Conservation (phyloP, 1,140 invertebrate genomes). For the Drosophila lini region DNA sequence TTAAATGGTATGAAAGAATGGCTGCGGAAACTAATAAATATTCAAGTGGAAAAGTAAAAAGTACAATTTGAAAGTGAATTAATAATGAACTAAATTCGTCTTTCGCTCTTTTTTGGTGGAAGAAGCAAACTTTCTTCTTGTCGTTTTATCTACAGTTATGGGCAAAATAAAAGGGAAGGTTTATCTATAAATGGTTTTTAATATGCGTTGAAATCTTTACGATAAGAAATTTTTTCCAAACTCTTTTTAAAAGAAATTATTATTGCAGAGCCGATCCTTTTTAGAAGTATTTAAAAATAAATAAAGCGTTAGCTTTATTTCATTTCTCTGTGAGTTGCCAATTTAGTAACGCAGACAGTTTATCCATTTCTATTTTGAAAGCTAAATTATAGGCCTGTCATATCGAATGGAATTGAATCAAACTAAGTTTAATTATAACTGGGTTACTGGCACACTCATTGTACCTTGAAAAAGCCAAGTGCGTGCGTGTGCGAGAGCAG, state of each 20-base stretch:
- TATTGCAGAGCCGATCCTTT: too few relatives aligned
- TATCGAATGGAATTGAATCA: slow-evolving; percentile 16
- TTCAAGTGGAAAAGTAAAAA: slow-evolving; percentile 12
- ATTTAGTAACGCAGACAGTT: background rate
- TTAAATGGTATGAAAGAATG: slow-evolving; percentile 10
- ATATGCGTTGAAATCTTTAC: too few relatives aligned
- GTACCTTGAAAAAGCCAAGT: slow-evolving; percentile 50
- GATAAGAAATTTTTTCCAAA: too few relatives aligned
- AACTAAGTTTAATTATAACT: slow-evolving; percentile 37
- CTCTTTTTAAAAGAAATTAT: too few relatives aligned
- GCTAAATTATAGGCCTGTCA: slow-evolving; percentile 21
- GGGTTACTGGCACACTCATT: slow-evolving; percentile 63
- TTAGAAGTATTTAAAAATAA: background rate
- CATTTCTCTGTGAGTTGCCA: background rate
- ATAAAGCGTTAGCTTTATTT: background rate
- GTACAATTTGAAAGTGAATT: slow-evolving; percentile 33
- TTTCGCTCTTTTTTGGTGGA: slow-evolving; percentile 23
- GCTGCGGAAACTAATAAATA: slow-evolving; percentile 12
- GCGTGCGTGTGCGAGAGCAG: slow-evolving; percentile 11
- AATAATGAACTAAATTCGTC: slow-evolving; percentile 19
- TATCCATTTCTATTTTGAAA: slow-evolving; percentile 63
- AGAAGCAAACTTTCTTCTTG: slow-evolving; percentile 57
- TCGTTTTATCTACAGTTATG: background rate
- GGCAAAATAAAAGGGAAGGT: background rate
- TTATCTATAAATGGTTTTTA: background rate